Evolutionary conservation across 1,140 invertebrate genomes (phyloP), one percentile per base, ranked within the genome.

Genomic region (Battus philenor): DNA sequence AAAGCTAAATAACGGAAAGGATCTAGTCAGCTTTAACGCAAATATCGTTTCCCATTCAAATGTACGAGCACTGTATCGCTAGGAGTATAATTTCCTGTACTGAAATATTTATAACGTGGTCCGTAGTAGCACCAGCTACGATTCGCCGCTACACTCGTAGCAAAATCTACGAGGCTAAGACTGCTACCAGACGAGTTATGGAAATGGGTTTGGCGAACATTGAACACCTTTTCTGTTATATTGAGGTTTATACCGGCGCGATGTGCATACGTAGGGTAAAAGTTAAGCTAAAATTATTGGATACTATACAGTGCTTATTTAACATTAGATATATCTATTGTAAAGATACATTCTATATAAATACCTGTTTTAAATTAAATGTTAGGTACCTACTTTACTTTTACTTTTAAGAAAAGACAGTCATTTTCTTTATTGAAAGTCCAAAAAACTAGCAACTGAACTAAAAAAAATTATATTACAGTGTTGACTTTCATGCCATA

Each of bases 31-130:
- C 33, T 54, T 59, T 53, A 51, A 60, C 36, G 53, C 48, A 48
- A 48, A 61, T 57, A 68, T 60, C 59, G 59, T 73, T 66, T 59
- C 60, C 65, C 56, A 78, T 81, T 71, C 61, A 68, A 74, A 69
- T 61, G 43, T 54, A 57, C 49, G 38, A 41, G 46, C 47, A 60
- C 57, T 53, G 53, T 78, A 78, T 77, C 69, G 68, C 71, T 56
- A 57, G 59, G 59, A 76, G 63, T 68, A 83, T 83, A 83, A 83
- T 83, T 80, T 78, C 75, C 79, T 68, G 66, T 63, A 65, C 64
- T 83, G 76, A 77, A 83, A 83, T 83, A 83, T 83, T 83, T 83
- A 83, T 83, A 77, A 53, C 61, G 46, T 53, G 52, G 62, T 68
- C 59, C 61, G 61, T 65, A 59, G 61, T 53, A 60, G 46, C 59